Base-by-base conservation (phyloP, 2,113 vertebrate genomes). In the Anguilla japonica region DNA sequence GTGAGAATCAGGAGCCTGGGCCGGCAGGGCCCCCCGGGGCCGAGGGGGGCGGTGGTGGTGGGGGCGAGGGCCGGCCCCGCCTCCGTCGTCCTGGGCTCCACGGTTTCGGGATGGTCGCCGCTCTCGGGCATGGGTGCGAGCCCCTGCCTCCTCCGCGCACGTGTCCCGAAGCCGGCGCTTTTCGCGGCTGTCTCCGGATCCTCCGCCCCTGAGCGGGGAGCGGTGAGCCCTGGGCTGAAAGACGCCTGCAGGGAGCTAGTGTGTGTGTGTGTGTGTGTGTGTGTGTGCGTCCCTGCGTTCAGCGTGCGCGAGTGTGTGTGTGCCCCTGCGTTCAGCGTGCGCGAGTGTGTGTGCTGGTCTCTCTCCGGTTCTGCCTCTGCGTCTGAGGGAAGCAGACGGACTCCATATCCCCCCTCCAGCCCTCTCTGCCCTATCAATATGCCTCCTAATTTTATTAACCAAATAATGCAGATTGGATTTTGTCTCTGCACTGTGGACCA, bases 391-490 rank as follows among this genome's bases (percentile, higher is more conserved):
- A 83, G 85, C 81, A 56, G 34, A 15, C 90, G 87, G 84, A 89
- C 60, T 29, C 18, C 71, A 83, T 93, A 89, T 91, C 91, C 82
- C 67, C 88, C 85, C 84, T 63, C 87, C 89, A 87, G 89, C 41
- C 53, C 84, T 90, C 87, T 94, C 91, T 91, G 90, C 92, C 88
- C 88, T 89, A 84, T 92, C 91, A 92, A 89, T 92, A 84, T 63
- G 87, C 88, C 83, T 20, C 89, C 93, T 95, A 96, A 96, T 95
- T 95, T 93, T 93, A 94, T 95, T 95, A 96, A 90, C 94, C 92
- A 95, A 96, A 96, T 94, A 93, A 87, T 82, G 89, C 89, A 90
- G 92, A 94, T 94, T 95, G 93, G 85, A 93, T 85, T 92, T 91
- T 91, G 91, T 90, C 92, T 92, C 88, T 16, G 20, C 85, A 90